Base-by-base conservation (phyloP, 2,113 vertebrate species). In the Tupaia chinensis region DNA sequence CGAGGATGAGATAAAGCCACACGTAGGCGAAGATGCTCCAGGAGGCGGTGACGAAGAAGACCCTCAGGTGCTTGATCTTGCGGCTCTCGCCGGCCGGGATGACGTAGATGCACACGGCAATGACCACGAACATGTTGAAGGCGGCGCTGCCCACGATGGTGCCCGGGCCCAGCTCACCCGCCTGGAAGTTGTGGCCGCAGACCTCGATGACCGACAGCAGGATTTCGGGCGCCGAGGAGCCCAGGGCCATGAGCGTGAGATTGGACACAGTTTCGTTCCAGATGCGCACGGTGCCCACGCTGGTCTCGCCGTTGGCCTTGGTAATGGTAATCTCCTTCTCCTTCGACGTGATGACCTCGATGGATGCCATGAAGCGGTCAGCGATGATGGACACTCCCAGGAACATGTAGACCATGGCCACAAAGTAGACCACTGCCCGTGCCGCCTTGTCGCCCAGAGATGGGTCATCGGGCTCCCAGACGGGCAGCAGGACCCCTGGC, bases 21-120 rank as follows among this genome's bases (percentile, higher is more conserved):
- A 99, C 99, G 94, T 99, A 99, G 91, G 99, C 99, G 20, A 99
- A 99, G 98, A 99, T 99, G 96, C 99, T 99, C 99, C 99, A 99
- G 1, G 99, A 99, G 63, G 99, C 99, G 0, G 99, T 99, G 98
- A 99, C 99, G 54, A 99, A 99, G 98, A 99, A 99, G 79, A 99
- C 99, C 0, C 99, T 34, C 56, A 99, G 97, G 98, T 99, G 99
- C n/a, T 99, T 99, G 98, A 99, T 99, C 96, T 98, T 98, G 5
- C 99, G 99, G 79, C 98, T 98, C 98, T 99, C 99, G 0, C 99
- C 99, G 0, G 98, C 98, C 0, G 99, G 99, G 97, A 99, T 99
- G 92, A 99, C 99, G 78, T 99, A 99, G 60, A 99, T 98, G 16
- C 99, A 99, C n/a, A 99, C 98, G 0, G 98, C 99, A 0, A 99